phyloP scores from a whole-genome alignment of 2,888 invertebrate genomes.

The Kuschelorhynchus macadamiae region DNA sequence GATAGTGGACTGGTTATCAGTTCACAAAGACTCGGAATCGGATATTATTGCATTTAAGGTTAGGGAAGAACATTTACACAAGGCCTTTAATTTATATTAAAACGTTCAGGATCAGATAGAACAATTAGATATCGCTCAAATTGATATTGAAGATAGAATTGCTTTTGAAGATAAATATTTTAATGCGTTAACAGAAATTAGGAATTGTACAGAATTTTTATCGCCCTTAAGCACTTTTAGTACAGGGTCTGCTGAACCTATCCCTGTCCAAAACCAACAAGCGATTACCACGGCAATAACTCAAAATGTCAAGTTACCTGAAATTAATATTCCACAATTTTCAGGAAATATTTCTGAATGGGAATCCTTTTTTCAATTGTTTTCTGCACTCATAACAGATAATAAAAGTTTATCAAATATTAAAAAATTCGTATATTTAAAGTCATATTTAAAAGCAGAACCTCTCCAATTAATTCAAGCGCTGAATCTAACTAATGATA shows the following conservation, averaged over 20 bases:
- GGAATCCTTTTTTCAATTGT: constrained; percentile 16
- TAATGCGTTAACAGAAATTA: constrained; percentile 5
- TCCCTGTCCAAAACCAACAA: not conserved
- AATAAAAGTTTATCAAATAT: not conserved
- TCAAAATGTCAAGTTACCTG: not conserved
- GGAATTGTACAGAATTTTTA: not conserved
- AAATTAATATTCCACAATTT: constrained; percentile 17
- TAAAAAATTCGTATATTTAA: constrained; percentile 14
- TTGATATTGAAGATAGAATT: constrained; percentile 11
- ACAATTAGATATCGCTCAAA: too few relatives aligned
- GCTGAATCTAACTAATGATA: constrained; percentile 14
- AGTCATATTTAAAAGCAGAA: constrained; percentile 2
- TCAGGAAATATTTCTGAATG: constrained; percentile 12
- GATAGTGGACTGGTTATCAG: too few relatives aligned
- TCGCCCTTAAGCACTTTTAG: not conserved
- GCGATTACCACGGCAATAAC: not conserved
- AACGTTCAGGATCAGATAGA: too few relatives aligned
- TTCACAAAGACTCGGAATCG: too few relatives aligned
- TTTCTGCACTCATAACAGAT: constrained; percentile 1
- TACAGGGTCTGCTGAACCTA: not conserved
- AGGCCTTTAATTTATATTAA: too few relatives aligned
- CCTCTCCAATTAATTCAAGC: not conserved
- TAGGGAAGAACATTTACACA: too few relatives aligned
- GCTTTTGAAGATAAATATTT: constrained; percentile 13
- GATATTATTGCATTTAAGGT: too few relatives aligned